Percentiles rank a stretch among this genome's conserved stretches.
Evolutionary conservation across 2,888 invertebrate species (phyloP).

Genomic region (Strigamia crassipes): DNA sequence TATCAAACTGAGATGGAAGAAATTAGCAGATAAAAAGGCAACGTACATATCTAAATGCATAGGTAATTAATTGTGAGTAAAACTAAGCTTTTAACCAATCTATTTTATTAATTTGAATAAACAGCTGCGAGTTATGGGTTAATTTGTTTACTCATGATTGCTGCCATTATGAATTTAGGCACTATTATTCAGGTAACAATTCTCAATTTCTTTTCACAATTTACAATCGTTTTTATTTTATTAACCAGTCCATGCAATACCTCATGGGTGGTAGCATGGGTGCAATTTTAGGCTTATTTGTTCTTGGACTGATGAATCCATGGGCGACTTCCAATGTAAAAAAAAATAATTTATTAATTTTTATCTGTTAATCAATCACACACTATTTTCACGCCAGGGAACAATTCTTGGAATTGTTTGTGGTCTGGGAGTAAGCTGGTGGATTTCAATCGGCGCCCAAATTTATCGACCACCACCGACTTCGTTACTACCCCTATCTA

Average conservation of each 20-base stretch:
- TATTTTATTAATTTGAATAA: too few relatives aligned
- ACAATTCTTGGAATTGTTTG: constrained; percentile 8
- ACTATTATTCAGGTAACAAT: constrained; percentile 29
- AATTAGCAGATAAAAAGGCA: not conserved
- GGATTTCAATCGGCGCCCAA: constrained; percentile 14
- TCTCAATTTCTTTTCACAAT: too few relatives aligned
- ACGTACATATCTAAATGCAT: constrained; percentile 10
- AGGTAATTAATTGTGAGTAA: not conserved
- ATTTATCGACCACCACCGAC: not conserved
- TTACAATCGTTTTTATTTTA: not conserved
- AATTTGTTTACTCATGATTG: constrained; percentile 14
- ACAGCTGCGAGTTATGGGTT: constrained; percentile 4
- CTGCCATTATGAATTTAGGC: constrained; percentile 24
- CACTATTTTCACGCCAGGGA: not conserved
- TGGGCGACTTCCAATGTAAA: constrained; percentile 12
- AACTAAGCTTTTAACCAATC: too few relatives aligned
- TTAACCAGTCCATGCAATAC: not conserved
- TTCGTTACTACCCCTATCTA: not conserved
- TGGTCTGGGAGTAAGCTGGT: constrained; percentile 15
- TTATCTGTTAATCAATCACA: not conserved
- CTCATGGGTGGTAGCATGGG: not conserved
- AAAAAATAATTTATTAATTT: not conserved
- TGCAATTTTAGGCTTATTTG: constrained; percentile 23
- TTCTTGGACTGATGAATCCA: constrained; percentile 14
- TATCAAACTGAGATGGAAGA: not conserved